A percentile compares a stretch with the other conserved stretches of the same genome.
phyloP scores from a whole-genome alignment of 2,888 invertebrate genomes.

The Scaptomyza flava region DNA sequence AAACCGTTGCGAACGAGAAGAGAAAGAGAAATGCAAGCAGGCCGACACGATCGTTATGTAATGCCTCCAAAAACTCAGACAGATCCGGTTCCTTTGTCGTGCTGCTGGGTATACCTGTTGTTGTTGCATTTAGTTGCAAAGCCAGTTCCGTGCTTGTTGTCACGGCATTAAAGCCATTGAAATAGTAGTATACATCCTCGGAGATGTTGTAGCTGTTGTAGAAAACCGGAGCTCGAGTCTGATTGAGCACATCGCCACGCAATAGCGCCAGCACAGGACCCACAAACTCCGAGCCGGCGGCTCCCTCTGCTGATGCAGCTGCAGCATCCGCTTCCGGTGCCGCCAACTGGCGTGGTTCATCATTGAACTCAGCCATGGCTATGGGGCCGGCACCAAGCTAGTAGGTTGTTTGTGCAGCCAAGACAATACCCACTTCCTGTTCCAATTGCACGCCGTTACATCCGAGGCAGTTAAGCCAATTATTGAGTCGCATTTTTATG shows the following conservation, averaged over 20 bases:
- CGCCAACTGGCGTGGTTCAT: slow-evolving; percentile 39
- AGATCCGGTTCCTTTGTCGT: slow-evolving; percentile 82
- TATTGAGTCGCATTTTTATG: slow-evolving; percentile 56
- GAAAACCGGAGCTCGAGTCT: slow-evolving; percentile 69
- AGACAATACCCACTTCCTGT: slow-evolving; percentile 42
- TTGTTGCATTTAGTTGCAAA: slow-evolving; percentile 42
- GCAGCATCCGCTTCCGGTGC: slow-evolving; percentile 77
- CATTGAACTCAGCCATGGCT: slow-evolving; percentile 77
- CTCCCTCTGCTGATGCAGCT: slow-evolving; percentile 20
- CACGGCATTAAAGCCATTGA: slow-evolving; percentile 76
- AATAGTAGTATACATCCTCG: slow-evolving; percentile 82
- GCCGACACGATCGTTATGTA: slow-evolving; percentile 89
- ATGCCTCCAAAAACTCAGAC: slow-evolving; percentile 83
- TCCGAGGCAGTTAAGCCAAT: slow-evolving; percentile 49
- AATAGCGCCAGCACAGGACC: slow-evolving; percentile 62
- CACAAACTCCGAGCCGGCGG: slow-evolving; percentile 22
- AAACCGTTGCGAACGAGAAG: slow-evolving; percentile 96
- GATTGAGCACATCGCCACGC: slow-evolving; percentile 64
- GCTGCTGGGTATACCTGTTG: slow-evolving; percentile 18
- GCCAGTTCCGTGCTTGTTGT: slow-evolving; percentile 60
- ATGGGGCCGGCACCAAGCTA: slow-evolving; percentile 53
- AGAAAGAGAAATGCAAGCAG: slow-evolving; percentile 92
- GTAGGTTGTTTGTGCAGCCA: slow-evolving; percentile 47
- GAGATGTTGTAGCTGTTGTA: slow-evolving; percentile 83
- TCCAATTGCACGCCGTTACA: slow-evolving; percentile 23